These are phyloP conservation scores for Podarcis siculus DNA, from an alignment of 2,797 vertebrate genomes.

Conservation along the genomic window DNA sequence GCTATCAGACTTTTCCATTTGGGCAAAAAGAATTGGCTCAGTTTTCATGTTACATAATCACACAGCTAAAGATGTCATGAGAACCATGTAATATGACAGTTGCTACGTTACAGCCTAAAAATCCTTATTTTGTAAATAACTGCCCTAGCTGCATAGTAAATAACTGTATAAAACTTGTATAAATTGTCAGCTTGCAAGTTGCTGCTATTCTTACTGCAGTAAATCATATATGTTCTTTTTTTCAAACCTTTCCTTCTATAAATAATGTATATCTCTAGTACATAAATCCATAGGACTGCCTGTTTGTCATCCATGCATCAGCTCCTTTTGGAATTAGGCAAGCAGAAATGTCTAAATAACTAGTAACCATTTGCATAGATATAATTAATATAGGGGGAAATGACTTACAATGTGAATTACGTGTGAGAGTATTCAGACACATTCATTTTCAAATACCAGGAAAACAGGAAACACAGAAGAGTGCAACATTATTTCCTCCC, in stretches of 20 bases:
- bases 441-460: conserved; percentile 4
- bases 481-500: not conserved
- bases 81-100: conserved; percentile 21
- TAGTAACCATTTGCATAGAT: not conserved
- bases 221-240: conserved; percentile 6
- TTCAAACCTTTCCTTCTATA: not conserved
- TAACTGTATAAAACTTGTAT: conserved; percentile 18
- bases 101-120: not conserved
- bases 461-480: not conserved
- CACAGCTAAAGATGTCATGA: conserved; percentile 27
- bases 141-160: not conserved
- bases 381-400: conserved; percentile 25
- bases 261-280: conserved; percentile 31
- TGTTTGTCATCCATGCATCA: conserved; percentile 3
- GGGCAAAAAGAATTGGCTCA: not conserved
- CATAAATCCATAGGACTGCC: conserved; percentile 25
- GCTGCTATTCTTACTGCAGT: conserved; percentile 11
- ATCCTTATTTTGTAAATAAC: conserved; percentile 1
- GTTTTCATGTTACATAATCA: conserved; percentile 1
- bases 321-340: not conserved
- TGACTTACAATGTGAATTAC: conserved; percentile 8
- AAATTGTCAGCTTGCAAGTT: conserved; percentile 42
- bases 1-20: conserved; percentile 18
- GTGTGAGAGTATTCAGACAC: conserved; percentile 4
- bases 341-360: not conserved